These are phyloP conservation scores for Ceratosolen solmsi DNA, from an alignment of 1,140 invertebrate species.

Conservation along the genomic window DNA sequence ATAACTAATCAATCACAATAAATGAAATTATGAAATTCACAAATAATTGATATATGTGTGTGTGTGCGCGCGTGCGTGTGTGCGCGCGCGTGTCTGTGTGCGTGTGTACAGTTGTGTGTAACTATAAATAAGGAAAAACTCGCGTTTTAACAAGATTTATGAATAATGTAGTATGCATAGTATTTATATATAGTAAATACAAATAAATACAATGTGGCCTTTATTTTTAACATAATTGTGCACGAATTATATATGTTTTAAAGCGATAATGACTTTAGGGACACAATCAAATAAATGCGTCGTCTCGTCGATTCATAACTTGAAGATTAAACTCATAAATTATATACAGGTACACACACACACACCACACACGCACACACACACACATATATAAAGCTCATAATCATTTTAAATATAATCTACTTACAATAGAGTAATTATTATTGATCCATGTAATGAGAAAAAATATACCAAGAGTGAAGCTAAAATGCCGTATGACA, in stretches of 20 bases:
- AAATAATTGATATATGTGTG: too few relatives aligned
- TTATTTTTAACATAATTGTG: background rate
- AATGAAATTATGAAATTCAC: background rate
- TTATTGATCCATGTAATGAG: background rate
- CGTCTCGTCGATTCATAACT: background rate
- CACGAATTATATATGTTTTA: background rate
- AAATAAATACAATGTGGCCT: background rate
- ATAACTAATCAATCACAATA: background rate
- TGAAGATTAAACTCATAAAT: slow-evolving; percentile 12
- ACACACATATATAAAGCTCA: too few relatives aligned
- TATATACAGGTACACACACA: too few relatives aligned
- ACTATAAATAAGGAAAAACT: background rate
- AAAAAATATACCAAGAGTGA: background rate
- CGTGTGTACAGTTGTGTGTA: background rate
- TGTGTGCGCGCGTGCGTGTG: background rate
- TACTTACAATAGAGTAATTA: slow-evolving; percentile 31
- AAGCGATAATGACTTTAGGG: too few relatives aligned
- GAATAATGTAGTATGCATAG: background rate
- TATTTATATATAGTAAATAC: background rate
- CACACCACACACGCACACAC: too few relatives aligned
- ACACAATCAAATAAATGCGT: background rate
- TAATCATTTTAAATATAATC: slow-evolving; percentile 25
- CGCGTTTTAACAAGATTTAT: background rate
- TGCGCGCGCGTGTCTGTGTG: too few relatives aligned
- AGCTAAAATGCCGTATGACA: background rate